phyloP scores from a whole-genome alignment of 2,888 invertebrate genomes.

The Gastracanthus pulcherrimus region DNA sequence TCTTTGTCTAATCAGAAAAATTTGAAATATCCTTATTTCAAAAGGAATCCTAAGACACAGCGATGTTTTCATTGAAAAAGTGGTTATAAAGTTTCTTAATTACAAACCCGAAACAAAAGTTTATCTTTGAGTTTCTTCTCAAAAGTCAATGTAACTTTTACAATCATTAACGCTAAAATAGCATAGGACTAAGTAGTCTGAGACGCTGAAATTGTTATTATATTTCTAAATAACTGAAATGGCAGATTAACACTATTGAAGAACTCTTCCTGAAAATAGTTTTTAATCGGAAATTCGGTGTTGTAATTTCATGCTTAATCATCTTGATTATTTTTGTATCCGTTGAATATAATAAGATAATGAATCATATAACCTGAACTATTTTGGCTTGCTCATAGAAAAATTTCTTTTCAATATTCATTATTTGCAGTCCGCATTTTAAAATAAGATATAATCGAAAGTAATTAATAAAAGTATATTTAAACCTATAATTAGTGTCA shows the following conservation, averaged over 20 bases:
- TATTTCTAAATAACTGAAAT: background rate
- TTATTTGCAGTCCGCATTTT: too few relatives aligned
- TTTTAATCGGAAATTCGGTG: background rate
- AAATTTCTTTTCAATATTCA: too few relatives aligned
- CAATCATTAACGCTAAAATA: background rate
- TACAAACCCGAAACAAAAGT: slow-evolving; percentile 26
- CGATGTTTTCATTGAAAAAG: background rate
- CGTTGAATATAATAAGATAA: background rate
- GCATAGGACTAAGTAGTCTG: too few relatives aligned
- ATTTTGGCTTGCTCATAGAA: too few relatives aligned
- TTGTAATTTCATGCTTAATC: background rate
- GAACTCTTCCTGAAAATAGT: too few relatives aligned
- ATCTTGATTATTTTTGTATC: background rate
- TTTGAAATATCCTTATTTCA: background rate
- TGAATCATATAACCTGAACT: background rate
- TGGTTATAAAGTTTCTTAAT: slow-evolving; percentile 32
- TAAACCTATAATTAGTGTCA: too few relatives aligned
- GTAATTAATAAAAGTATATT: too few relatives aligned
- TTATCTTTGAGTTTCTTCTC: background rate
- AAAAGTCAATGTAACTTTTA: background rate
- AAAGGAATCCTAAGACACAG: background rate
- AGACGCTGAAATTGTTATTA: background rate
- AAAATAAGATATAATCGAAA: too few relatives aligned
- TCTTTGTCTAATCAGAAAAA: background rate
- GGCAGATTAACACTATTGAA: background rate